These are phyloP conservation scores for Subacronicta megacephala DNA, from an alignment of 2,888 invertebrate species.

Conservation along the genomic window DNA sequence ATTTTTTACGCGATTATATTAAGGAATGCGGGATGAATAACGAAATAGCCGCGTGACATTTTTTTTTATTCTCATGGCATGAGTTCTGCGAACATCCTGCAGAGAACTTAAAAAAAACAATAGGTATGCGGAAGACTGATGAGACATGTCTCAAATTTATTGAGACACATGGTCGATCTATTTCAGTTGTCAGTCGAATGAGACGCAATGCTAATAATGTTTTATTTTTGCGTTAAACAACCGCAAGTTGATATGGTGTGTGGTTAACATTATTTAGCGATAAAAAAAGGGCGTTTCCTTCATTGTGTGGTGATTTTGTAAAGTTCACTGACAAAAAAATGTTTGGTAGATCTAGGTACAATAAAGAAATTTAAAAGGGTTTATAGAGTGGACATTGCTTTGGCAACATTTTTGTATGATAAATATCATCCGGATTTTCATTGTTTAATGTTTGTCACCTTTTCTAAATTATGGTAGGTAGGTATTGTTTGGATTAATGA, in stretches of 20 bases:
- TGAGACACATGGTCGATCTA: slow-evolving; percentile 27
- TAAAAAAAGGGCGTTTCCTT: neutral
- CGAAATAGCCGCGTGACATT: neutral
- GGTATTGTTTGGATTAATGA: too few species aligned
- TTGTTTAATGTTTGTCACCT: too few species aligned
- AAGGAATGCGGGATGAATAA: slow-evolving; percentile 26
- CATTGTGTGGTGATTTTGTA: too few species aligned
- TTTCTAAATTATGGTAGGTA: too few species aligned
- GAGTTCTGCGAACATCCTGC: slow-evolving; percentile 2
- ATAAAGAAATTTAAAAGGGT: too few species aligned
- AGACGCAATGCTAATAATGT: neutral
- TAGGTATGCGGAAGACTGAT: slow-evolving; percentile 8
- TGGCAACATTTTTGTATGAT: too few species aligned
- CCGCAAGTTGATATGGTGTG: slow-evolving; percentile 1
- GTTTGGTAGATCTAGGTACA: too few species aligned
- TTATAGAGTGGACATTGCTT: too few species aligned
- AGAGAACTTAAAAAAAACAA: slow-evolving; percentile 3
- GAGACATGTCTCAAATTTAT: slow-evolving; percentile 13
- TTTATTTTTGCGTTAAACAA: neutral
- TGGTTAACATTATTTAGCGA: neutral
- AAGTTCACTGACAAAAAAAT: too few species aligned
- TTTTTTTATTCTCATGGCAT: slow-evolving; percentile 9
- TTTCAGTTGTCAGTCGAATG: slow-evolving; percentile 2
- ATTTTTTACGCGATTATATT: slow-evolving; percentile 8
- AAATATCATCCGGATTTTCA: too few species aligned